Evolutionary conservation across 1,140 invertebrate genomes (phyloP), one percentile per base, ranked within the genome.

Genomic region (Chelonus insularis): DNA sequence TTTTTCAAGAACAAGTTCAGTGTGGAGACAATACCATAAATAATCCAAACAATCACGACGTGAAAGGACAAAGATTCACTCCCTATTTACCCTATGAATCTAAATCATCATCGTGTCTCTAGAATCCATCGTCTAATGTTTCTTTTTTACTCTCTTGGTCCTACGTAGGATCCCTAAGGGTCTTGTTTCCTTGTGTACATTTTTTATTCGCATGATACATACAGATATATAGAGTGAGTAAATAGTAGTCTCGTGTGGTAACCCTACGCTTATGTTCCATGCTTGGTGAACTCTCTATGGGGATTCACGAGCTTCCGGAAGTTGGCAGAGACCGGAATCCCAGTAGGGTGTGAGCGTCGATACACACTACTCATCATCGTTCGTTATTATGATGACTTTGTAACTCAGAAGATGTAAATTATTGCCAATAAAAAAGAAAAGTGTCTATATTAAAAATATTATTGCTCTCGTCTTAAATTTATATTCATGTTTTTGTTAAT

Each of bases 11-110:
- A 9, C 36, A 45, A 23, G 21, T 48, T 48, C 11, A 23, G n/a
- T 29, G 34, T 14, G 14, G 11, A 16, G 25, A 34, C 61, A 57
- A 57, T 57, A 63, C 32, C 61, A 63, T 63, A 63, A 63, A 63
- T 63, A 63, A 63, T 57, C 45, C 45, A 63, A 63, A 57, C 61
- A 63, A 63, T 63, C 61, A 63, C 61, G 7, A 43, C 37, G 21
- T 36, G 58, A 43, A 47, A 55, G 43, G 47, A 63, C 57, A 63
- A 63, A 59, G 57, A 57, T n/a, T 18, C n/a, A 12, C 4, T 9
- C 48, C 41, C 43, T 34, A 18, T 4, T 52, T 11, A 39, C 20
- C 48, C 48, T 36, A 16, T 43, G 37, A 52, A 60, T 43, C 58
- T 60, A 60, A 60, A 60, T 60, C 58, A 60, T 60, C 34, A 60